phyloP scores from a whole-genome alignment of 2,113 vertebrate species.

The Cryptotis parvus region DNA sequence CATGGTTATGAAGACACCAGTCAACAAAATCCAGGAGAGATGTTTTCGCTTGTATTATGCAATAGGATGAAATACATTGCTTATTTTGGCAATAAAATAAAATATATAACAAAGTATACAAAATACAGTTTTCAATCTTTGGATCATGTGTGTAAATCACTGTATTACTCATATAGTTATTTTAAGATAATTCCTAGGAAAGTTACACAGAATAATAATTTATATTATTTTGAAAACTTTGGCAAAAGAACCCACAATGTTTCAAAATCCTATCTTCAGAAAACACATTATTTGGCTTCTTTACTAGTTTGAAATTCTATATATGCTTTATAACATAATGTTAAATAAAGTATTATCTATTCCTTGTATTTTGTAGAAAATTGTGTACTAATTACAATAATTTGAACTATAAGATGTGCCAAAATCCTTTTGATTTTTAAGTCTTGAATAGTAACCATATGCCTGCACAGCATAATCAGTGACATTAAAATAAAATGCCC shows the following conservation, averaged over 20 bases:
- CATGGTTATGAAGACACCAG: background rate
- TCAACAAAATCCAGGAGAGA: background rate
- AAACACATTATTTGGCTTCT: constrained; percentile 26
- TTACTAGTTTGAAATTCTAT: constrained; percentile 31
- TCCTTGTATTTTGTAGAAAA: background rate
- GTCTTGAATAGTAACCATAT: background rate
- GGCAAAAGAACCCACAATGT: background rate
- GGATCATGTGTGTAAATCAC: constrained; percentile 12
- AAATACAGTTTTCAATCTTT: constrained; percentile 16
- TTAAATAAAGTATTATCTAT: background rate
- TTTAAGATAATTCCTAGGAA: constrained; percentile 20
- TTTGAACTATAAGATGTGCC: constrained; percentile 36
- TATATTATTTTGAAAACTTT: constrained; percentile 48
- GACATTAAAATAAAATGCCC: constrained; percentile 13
- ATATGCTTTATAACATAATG: constrained; percentile 1
- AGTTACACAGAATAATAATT: constrained; percentile 5
- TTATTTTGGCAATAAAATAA: constrained; percentile 20
- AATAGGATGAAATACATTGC: constrained; percentile 42
- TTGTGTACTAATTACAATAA: background rate
- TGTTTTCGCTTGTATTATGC: background rate
- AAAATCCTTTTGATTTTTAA: constrained; percentile 15
- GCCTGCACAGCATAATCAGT: constrained; percentile 12
- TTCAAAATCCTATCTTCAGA: background rate
- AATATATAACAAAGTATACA: background rate
- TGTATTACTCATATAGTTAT: background rate